Evolutionary conservation across 37 sponge, comb jelly and placozoan species (phyloP).

Genomic region (Dysidea cf. avara): DNA sequence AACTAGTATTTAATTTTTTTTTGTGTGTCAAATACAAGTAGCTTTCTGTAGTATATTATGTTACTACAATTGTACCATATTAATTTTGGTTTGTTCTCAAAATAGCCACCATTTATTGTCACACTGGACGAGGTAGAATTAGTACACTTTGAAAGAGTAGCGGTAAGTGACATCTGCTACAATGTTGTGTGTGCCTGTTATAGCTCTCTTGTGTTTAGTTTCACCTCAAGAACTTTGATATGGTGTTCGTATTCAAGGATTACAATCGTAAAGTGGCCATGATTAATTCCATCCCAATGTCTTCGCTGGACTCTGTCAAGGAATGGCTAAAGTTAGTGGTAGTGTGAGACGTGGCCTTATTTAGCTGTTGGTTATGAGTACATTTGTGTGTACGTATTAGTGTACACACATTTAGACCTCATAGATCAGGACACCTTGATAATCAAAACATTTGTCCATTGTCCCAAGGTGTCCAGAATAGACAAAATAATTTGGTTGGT

Average conservation of each 20-base stretch:
- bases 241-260: constrained; percentile 98
- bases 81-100: no score
- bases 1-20: not conserved
- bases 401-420: no score
- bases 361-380: no score
- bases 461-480: no score
- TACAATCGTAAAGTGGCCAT: constrained; percentile 89
- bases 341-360: no score
- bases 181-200: no score
- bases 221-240: constrained; percentile 98
- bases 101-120: constrained; percentile 89
- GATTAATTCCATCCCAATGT: constrained; percentile 93
- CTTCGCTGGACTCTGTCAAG: constrained; percentile 87
- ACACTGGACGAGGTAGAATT: constrained; percentile 94
- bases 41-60: no score
- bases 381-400: no score
- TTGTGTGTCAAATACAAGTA: not conserved
- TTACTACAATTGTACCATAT: constrained; percentile 13
- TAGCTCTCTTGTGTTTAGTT: constrained; percentile 61
- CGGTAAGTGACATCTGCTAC: no score
- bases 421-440: no score
- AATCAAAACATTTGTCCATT: no score
- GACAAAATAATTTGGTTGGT: no score
- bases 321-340: constrained; percentile 96
- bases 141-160: constrained; percentile 97